Evolutionary conservation across 2,888 invertebrate species (phyloP).

Genomic region (Agrypnus murinus): DNA sequence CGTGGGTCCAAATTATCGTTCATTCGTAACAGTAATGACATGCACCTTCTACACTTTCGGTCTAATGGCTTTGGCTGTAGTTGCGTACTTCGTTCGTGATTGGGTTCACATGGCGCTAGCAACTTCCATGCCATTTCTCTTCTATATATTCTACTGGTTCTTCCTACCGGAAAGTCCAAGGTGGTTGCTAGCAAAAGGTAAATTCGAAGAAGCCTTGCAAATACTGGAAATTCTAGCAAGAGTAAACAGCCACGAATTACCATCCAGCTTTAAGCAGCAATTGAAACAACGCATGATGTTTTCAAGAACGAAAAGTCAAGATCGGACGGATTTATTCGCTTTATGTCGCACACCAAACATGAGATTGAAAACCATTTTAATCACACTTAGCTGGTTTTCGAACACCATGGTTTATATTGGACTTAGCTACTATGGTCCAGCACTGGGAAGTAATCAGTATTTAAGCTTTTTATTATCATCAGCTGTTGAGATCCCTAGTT

Average conservation of each 20-base stretch:
- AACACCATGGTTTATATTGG: slow-evolving; percentile 95
- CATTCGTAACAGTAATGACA: slow-evolving; percentile 94
- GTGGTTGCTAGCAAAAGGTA: slow-evolving; percentile 73
- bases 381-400: slow-evolving; percentile 93
- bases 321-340: slow-evolving; percentile 76
- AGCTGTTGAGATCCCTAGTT: slow-evolving; percentile 91
- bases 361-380: slow-evolving; percentile 89
- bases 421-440: slow-evolving; percentile 92
- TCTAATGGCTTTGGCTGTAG: slow-evolving; percentile 85
- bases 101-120: slow-evolving; percentile 88
- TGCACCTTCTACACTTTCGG: slow-evolving; percentile 93
- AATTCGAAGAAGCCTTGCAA: slow-evolving; percentile 86
- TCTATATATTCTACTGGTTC: slow-evolving; percentile 90
- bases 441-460: slow-evolving; percentile 90
- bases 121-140: slow-evolving; percentile 89
- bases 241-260: slow-evolving; percentile 85
- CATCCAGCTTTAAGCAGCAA: slow-evolving; percentile 81
- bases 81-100: slow-evolving; percentile 89
- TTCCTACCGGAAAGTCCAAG: slow-evolving; percentile 93
- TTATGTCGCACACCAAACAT: slow-evolving; percentile 90
- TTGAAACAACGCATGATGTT: slow-evolving; percentile 83
- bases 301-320: slow-evolving; percentile 74
- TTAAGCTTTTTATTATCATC: slow-evolving; percentile 92
- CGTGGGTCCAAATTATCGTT: slow-evolving; percentile 92
- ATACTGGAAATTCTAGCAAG: slow-evolving; percentile 86